Evolutionary conservation across 2,113 vertebrate genomes (phyloP).

Genomic region (Neolamprologus falcicula): DNA sequence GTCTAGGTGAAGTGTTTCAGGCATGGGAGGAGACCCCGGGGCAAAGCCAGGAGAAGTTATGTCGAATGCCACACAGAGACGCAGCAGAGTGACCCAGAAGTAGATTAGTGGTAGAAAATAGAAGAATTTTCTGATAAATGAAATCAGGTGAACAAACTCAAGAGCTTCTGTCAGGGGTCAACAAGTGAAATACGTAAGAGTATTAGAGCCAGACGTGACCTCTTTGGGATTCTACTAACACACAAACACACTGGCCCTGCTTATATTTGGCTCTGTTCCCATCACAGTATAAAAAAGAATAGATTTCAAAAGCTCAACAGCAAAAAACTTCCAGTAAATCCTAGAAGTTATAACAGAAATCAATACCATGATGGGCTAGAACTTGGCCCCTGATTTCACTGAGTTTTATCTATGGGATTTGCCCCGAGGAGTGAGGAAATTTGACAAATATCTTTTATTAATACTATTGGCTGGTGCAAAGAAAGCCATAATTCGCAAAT

Average conservation of each 20-base stretch:
- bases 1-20: neutral
- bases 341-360: neutral
- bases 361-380: neutral
- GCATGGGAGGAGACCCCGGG: neutral
- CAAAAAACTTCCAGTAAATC: neutral
- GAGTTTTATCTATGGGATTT: neutral
- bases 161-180: neutral
- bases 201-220: neutral
- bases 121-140: neutral
- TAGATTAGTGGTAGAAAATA: neutral
- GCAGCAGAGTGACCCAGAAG: neutral
- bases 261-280: neutral
- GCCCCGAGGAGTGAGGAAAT: neutral
- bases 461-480: rapidly evolving
- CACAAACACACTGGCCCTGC: neutral
- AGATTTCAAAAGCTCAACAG: neutral
- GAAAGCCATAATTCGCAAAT: neutral
- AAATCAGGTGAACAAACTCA: neutral
- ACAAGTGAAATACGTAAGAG: neutral
- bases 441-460: neutral
- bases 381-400: neutral
- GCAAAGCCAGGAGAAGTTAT: neutral
- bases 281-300: neutral
- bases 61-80: neutral
- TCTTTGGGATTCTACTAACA: neutral